These are phyloP conservation scores for Paramormyrops kingsleyae DNA, from an alignment of 2,113 vertebrate species.

Conservation along the genomic window DNA sequence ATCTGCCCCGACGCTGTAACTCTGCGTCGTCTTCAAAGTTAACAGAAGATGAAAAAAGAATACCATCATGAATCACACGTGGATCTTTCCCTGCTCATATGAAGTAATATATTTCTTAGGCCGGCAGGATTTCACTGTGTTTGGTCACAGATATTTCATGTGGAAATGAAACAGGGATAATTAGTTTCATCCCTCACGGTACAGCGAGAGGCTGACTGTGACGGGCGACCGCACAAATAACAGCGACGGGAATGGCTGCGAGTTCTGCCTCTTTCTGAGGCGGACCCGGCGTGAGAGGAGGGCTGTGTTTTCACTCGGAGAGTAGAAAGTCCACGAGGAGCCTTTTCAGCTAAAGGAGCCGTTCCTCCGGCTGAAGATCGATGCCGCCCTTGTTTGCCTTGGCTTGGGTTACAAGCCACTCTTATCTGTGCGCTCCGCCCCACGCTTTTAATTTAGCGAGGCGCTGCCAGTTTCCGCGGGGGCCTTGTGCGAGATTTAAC, in stretches of 20 bases:
- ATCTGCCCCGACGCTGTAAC: neutral
- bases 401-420: slow-evolving; percentile 4
- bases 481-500: slow-evolving; percentile 15
- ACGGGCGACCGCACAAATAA: neutral
- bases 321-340: slow-evolving; percentile 4
- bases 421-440: slow-evolving; percentile 9
- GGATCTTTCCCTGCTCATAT: neutral
- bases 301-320: neutral
- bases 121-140: neutral
- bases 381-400: slow-evolving; percentile 24
- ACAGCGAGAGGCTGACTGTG: neutral
- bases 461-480: slow-evolving; percentile 6
- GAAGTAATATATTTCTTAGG: slow-evolving; percentile 3
- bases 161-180: neutral
- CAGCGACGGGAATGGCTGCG: neutral
- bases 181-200: neutral
- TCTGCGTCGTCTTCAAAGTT: neutral
- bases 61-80: neutral
- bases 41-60: neutral
- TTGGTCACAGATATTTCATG: neutral
- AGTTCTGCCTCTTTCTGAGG: neutral
- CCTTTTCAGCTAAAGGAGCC: slow-evolving; percentile 23
- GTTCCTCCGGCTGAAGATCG: slow-evolving; percentile 17
- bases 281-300: neutral
- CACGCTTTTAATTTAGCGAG: slow-evolving; percentile 22